Conservation (phyloP, 2,113 vertebrate genomes). For the Malurus cyaneus region DNA sequence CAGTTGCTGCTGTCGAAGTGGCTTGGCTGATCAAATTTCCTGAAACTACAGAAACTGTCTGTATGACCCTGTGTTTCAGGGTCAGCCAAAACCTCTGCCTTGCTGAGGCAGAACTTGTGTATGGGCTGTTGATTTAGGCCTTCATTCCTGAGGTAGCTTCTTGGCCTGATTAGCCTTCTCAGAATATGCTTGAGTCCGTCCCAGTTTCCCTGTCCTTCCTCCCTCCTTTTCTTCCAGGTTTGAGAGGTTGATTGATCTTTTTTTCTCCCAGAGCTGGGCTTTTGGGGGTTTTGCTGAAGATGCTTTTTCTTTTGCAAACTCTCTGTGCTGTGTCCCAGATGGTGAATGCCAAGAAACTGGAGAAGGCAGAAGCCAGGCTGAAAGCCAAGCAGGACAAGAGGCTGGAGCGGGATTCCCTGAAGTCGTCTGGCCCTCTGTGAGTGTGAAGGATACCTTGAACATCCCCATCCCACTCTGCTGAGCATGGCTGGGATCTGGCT, state of each 20-base stretch:
- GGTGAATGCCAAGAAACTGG: conserved; percentile 92
- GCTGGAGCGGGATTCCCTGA: conserved; percentile 86
- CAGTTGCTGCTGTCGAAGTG: not conserved
- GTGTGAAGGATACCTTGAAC: not conserved
- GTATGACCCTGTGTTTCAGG: fast-evolving
- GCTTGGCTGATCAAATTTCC: not conserved
- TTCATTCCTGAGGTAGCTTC: not conserved
- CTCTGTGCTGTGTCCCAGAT: conserved; percentile 69
- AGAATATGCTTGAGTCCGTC: not conserved
- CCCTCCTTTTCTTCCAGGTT: not conserved
- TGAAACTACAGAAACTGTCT: not conserved
- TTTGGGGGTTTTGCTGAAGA: not conserved
- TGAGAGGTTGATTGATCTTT: not conserved
- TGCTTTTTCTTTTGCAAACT: not conserved
- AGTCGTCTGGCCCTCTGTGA: conserved; percentile 78
- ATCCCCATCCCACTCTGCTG: not conserved
- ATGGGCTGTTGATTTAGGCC: not conserved
- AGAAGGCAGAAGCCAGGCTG: conserved; percentile 94
- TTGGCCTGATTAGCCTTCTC: not conserved
- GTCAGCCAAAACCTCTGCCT: not conserved
- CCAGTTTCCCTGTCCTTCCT: not conserved
- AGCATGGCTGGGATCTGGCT: not conserved
- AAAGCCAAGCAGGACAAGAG: conserved; percentile 92
- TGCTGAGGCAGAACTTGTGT: not conserved
- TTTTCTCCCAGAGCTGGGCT: not conserved